A percentile compares a stretch with the other conserved stretches of the same genome.
Conservation (phyloP, 1,140 invertebrate genomes). For the Ceratoteleas bidentatus region DNA sequence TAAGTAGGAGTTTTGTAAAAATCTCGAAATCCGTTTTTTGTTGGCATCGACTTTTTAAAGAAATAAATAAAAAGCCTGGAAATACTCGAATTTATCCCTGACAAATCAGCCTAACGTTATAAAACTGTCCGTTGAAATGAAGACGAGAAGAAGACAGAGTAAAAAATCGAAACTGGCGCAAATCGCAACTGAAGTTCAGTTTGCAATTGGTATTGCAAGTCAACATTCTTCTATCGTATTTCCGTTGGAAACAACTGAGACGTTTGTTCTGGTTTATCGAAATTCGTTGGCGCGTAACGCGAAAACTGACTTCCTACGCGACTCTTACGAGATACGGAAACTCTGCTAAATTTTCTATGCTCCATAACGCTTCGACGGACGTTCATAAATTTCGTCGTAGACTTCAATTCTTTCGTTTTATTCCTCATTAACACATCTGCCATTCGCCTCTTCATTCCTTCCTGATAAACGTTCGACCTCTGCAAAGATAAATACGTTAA, state of each 20-base stretch:
- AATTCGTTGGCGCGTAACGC: constrained; percentile 42
- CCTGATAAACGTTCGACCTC: constrained; percentile 88
- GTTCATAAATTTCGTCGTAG: constrained; percentile 52
- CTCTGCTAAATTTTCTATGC: constrained; percentile 61
- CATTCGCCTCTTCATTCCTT: constrained; percentile 84
- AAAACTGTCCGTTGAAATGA: too few relatives aligned
- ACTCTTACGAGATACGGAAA: constrained; percentile 56
- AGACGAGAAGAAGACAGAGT: too few relatives aligned
- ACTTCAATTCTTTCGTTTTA: constrained; percentile 43
- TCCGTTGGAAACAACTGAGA: constrained; percentile 54
- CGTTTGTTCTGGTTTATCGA: constrained; percentile 28
- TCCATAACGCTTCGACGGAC: constrained; percentile 55
- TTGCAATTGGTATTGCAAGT: constrained; percentile 50
- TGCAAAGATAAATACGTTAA: constrained; percentile 73
- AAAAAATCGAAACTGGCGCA: too few relatives aligned
- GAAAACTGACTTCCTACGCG: constrained; percentile 57
- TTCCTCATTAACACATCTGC: constrained; percentile 51
- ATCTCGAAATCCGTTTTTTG: too few relatives aligned
- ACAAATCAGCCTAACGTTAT: too few relatives aligned
- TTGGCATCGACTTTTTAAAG: too few relatives aligned
- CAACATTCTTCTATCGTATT: constrained; percentile 55
- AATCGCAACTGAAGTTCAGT: too few relatives aligned
- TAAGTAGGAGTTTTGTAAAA: too few relatives aligned
- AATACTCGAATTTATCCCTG: too few relatives aligned
- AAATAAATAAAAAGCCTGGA: too few relatives aligned